These are phyloP conservation scores for Cataglyphis altisquamis DNA, from an alignment of 2,888 invertebrate species.

Conservation along the genomic window DNA sequence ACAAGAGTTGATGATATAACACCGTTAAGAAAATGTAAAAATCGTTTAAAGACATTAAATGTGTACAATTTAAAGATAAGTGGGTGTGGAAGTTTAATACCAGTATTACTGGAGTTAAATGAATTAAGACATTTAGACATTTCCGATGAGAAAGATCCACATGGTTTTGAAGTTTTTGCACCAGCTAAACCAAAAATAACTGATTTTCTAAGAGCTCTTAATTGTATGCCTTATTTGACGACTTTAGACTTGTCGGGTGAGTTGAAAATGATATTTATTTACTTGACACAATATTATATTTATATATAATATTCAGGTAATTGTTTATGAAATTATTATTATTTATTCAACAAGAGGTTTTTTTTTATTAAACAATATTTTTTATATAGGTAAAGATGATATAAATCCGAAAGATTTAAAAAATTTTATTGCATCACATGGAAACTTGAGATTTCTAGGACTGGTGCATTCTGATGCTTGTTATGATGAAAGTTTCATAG, in stretches of 20 bases:
- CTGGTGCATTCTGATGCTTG: constrained; percentile 88
- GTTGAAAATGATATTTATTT: constrained; percentile 54
- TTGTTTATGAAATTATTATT: constrained; percentile 24
- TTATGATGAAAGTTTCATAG: constrained; percentile 87
- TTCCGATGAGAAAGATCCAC: constrained; percentile 87
- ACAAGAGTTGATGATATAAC: constrained; percentile 89
- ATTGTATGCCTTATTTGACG: constrained; percentile 87
- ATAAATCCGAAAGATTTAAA: constrained; percentile 86
- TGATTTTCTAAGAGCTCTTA: constrained; percentile 86
- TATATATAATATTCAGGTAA: constrained; percentile 1
- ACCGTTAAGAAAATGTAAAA: constrained; percentile 88
- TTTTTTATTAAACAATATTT: constrained; percentile 9
- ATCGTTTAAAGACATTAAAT: constrained; percentile 88
- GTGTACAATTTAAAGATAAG: constrained; percentile 89
- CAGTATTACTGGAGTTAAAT: constrained; percentile 87
- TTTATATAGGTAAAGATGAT: constrained; percentile 86
- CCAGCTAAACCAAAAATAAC: constrained; percentile 85
- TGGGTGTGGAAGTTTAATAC: constrained; percentile 84
- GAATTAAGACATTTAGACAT: constrained; percentile 88
- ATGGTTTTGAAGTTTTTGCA: constrained; percentile 86
- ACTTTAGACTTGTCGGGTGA: constrained; percentile 90
- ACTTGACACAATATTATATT: constrained; percentile 3
- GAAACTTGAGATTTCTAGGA: constrained; percentile 87
- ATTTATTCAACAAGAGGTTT: constrained; percentile 8
- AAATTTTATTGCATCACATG: constrained; percentile 86